Percentiles rank a stretch among this genome's conserved stretches.
Conservation (phyloP, 2,797 vertebrate species). For the Anabacerthia variegaticeps region DNA sequence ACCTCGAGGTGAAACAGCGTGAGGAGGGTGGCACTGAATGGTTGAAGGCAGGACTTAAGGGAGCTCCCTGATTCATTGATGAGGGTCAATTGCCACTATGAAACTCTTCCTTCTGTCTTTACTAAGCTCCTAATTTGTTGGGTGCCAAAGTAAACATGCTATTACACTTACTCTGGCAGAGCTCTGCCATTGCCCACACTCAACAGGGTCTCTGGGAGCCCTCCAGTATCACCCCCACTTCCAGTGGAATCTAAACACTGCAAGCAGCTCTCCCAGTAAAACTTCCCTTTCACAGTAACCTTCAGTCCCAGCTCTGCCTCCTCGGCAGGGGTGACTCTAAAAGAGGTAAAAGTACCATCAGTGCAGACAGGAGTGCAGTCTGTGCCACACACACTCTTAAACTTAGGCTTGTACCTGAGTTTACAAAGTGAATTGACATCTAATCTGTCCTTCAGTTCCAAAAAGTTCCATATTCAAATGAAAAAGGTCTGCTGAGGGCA, state of each 20-base stretch:
- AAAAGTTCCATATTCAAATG: background rate
- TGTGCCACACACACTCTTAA: background rate
- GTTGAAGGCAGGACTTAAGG: background rate
- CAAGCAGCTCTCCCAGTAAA: background rate
- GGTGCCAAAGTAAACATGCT: background rate
- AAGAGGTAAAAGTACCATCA: background rate
- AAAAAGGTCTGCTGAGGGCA: background rate
- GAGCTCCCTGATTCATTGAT: background rate
- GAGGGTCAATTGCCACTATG: background rate
- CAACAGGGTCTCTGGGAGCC: accelerated
- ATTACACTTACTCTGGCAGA: background rate
- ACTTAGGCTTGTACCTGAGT: background rate
- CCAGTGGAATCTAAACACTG: background rate
- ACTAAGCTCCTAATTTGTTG: background rate
- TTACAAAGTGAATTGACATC: background rate
- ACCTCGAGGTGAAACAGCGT: accelerated
- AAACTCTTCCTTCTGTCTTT: background rate
- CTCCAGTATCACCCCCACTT: background rate
- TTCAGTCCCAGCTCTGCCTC: background rate
- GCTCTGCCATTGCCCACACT: background rate
- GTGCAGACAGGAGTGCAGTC: background rate
- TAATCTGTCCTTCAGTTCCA: background rate
- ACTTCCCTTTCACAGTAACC: background rate
- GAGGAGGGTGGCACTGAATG: background rate
- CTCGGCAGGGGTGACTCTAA: background rate